Base-by-base conservation (phyloP, 2,888 invertebrate species). In the Coenonympha glycerion region DNA sequence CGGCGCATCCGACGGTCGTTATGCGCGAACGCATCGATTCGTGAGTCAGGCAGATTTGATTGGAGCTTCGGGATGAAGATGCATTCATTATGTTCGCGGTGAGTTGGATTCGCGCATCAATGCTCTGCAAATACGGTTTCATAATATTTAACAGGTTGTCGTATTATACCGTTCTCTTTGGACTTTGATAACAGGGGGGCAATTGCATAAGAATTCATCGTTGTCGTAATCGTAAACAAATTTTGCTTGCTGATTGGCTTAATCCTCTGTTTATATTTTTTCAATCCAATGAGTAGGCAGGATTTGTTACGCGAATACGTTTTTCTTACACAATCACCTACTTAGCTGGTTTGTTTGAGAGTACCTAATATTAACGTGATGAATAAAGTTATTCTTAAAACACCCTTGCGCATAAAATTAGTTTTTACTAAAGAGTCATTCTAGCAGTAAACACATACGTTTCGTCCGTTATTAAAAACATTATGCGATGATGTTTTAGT, bases 1-100 rank as follows among this genome's bases (percentile, higher is more conserved):
- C 84, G 80, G 79, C 87, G 84, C 85, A 86, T 87, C 87, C 85
- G 86, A 83, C 74, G 79, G 77, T 80, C 85, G 84, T 86, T 81
- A 82, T 69, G 73, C 73, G 80, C 78, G 71, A 76, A 76, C 82
- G 85, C 84, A 84, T 84, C 79, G 84, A 80, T 76, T 68, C 73
- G 59, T 66, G 78, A 79, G 61, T 80, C 81, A 82, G 75, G 67
- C 62, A 68, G 71, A 71, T 81, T 76, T 76, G 79, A 83, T 84
- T 78, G 76, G 74, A 76, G 73, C 68, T 69, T 65, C 70, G 66
- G 71, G 71, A 79, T 79, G 71, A 70, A 76, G 67, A 75, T 74
- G 71, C 69, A 63, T 66, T 78, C 79, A 79, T 80, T 82, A 73
- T 69, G 70, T 72, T 69, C 58, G 64, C 61, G 60, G 65, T 61